These are phyloP conservation scores for Hirudo medicinalis DNA, from an alignment of 1,140 invertebrate genomes.

Conservation along the genomic window DNA sequence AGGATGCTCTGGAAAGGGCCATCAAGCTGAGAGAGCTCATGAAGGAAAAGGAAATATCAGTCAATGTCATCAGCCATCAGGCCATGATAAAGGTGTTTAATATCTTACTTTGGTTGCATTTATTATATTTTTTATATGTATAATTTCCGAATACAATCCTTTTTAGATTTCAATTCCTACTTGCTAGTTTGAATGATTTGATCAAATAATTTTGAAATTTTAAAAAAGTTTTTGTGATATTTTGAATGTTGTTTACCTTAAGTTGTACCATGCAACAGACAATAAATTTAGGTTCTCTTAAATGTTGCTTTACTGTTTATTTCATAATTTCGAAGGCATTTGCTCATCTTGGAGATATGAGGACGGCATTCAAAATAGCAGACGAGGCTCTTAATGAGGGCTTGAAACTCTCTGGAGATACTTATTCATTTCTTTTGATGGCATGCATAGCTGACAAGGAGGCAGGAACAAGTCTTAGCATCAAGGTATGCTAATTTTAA, in stretches of 20 bases:
- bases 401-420: slow-evolving; percentile 52
- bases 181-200: no score
- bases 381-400: slow-evolving; percentile 63
- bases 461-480: slow-evolving; percentile 61
- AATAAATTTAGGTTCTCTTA: slow-evolving; percentile 4
- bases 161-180: no score
- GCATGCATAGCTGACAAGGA: slow-evolving; percentile 63
- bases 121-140: no score
- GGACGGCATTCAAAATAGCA: slow-evolving; percentile 60
- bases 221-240: no score
- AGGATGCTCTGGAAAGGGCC: slow-evolving; percentile 53
- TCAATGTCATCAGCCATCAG: slow-evolving; percentile 57
- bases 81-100: slow-evolving; percentile 18
- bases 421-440: slow-evolving; percentile 65
- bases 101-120: neutral
- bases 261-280: no score
- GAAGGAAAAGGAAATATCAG: slow-evolving; percentile 51
- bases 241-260: no score
- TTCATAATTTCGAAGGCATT: slow-evolving; percentile 48
- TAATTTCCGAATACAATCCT: no score
- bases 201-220: no score
- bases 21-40: slow-evolving; percentile 53
- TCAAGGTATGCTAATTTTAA: slow-evolving; percentile 44
- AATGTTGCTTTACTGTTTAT: slow-evolving; percentile 25
- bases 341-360: slow-evolving; percentile 60